These are phyloP conservation scores for Myrmecobius fasciatus DNA, from an alignment of 2,113 vertebrate species.

Conservation along the genomic window DNA sequence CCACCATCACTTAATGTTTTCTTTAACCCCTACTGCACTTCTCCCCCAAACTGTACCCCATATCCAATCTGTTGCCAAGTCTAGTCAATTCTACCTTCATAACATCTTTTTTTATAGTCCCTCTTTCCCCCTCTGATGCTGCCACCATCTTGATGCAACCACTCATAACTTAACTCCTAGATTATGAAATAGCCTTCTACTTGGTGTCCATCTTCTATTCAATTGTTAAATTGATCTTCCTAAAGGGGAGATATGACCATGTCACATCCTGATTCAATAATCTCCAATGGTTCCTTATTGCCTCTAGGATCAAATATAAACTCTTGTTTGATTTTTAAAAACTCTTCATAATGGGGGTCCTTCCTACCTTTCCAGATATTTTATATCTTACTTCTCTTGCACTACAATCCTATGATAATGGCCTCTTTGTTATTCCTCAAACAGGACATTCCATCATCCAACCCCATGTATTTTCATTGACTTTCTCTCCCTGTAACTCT, in stretches of 20 bases:
- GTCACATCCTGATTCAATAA: neutral
- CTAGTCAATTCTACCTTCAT: neutral
- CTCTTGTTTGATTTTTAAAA: neutral
- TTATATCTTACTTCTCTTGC: neutral
- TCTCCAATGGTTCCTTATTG: neutral
- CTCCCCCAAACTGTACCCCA: neutral
- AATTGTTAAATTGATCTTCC: neutral
- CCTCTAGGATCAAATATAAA: neutral
- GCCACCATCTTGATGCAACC: neutral
- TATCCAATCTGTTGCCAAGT: neutral
- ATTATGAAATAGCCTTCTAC: neutral
- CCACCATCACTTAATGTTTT: neutral
- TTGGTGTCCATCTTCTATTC: neutral
- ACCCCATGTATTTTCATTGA: neutral
- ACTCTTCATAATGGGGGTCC: neutral
- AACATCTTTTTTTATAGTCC: neutral
- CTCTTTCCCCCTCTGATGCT: neutral
- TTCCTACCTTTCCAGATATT: neutral
- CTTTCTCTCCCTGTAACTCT: neutral
- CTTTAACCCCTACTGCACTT: neutral
- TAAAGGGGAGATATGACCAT: neutral
- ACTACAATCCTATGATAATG: neutral
- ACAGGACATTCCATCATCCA: neutral
- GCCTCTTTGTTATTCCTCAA: neutral
- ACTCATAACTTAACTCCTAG: neutral